These are phyloP conservation scores for Eubucco bourcierii DNA, from an alignment of 2,113 vertebrate species.

Conservation along the genomic window DNA sequence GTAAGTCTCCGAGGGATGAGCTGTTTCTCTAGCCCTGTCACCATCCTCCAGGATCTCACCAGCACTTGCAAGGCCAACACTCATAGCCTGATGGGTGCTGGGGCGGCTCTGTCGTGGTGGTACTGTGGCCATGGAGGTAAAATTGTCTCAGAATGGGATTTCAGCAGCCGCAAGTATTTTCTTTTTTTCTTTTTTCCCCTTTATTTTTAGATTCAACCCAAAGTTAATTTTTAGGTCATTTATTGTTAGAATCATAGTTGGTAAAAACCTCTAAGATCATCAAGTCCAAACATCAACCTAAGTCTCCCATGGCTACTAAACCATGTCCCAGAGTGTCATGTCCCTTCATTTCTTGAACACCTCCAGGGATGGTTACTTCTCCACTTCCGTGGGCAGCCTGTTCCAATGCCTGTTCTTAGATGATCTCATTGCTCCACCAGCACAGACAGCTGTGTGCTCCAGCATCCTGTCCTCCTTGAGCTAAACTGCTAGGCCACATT, in stretches of 20 bases:
- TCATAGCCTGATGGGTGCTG: neutral
- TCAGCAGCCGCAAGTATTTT: too few relatives aligned
- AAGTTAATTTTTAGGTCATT: neutral
- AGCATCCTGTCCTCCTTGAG: neutral
- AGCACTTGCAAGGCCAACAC: neutral
- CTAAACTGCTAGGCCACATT: rapidly evolving
- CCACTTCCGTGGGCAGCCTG: too few relatives aligned
- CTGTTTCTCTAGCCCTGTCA: neutral
- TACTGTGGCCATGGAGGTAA: rapidly evolving
- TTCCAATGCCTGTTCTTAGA: neutral
- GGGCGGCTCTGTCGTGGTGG: neutral
- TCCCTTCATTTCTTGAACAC: too few relatives aligned
- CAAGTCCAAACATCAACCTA: too few relatives aligned
- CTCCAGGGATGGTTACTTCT: too few relatives aligned
- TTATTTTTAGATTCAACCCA: neutral
- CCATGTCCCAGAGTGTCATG: too few relatives aligned
- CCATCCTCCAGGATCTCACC: neutral
- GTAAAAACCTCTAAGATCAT: too few relatives aligned
- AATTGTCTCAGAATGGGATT: rapidly evolving
- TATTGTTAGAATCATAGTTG: too few relatives aligned
- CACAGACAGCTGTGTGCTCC: neutral
- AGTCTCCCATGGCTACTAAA: too few relatives aligned
- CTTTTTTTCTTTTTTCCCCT: neutral
- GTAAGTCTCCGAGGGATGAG: neutral
- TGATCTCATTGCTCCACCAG: neutral